Evolutionary conservation across 2,797 vertebrate genomes (phyloP), one percentile per base, ranked within the genome.

Genomic region (Saxicola maurus): DNA sequence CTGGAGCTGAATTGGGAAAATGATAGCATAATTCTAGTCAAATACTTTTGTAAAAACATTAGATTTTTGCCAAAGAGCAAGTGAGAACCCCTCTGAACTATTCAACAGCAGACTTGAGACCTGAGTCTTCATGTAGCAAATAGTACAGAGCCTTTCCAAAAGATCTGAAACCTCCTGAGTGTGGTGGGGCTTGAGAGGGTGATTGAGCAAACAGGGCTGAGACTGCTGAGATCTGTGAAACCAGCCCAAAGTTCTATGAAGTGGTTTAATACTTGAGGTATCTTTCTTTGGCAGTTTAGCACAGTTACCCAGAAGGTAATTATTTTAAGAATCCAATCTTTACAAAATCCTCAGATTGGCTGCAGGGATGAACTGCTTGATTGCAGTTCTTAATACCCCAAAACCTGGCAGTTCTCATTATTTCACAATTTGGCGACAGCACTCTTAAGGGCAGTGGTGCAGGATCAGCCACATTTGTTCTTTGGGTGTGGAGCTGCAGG

Each of bases 1-100:
- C 14, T 35, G 53, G 46, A 86, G 40, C 19, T 64, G 73, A 82
- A 82, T 10, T 72, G 53, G 60, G 55, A 75, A 84, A 79, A 61
- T 7, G 6, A 17, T 35, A 43, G 31, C 43, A 11, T 73, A 66
- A 85, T 88, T 88, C 55, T 27, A 78, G 43, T 66, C 74, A 79
- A 67, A 62, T 42, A 62, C 13, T 67, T 83, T 3, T 28, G 12
- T 51, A 42, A 64, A 90, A 59, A 35, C 33, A 11, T 31, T 33
- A 14, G 48, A 13, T 21, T 28, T 82, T 56, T 86, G 57, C 57
- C 45, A 64, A 74, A 68, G 72, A 60, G 27, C 24, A 48, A 42
- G 35, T 60, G 64, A 73, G 64, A 68, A 28, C 37, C 13, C 4
- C 25, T 77, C 35, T 43, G 57, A 82, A 43, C 60, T 82, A 5